A percentile compares a stretch with the other conserved stretches of the same genome.
These are phyloP conservation scores for Pandemis heparana DNA, from an alignment of 2,888 invertebrate species.

Conservation along the genomic window DNA sequence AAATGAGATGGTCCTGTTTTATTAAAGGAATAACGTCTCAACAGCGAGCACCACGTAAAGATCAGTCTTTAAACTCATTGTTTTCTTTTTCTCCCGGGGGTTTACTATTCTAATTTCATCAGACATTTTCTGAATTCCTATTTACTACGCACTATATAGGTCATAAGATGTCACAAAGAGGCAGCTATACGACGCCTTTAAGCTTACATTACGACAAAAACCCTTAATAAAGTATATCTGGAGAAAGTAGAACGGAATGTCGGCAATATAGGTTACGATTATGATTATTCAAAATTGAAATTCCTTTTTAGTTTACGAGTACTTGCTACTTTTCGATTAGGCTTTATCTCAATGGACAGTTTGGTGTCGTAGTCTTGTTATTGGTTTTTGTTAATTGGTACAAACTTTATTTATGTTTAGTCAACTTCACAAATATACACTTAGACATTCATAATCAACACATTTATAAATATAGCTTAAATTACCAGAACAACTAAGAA, in stretches of 20 bases:
- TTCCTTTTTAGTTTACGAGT: slow-evolving; percentile 5
- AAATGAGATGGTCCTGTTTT: too few relatives aligned
- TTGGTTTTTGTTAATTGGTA: neutral
- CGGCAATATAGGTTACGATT: slow-evolving; percentile 47
- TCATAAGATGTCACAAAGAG: neutral
- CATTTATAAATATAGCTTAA: too few relatives aligned
- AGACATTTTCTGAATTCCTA: neutral
- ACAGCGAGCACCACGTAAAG: too few relatives aligned
- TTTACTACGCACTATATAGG: neutral
- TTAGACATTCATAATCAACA: too few relatives aligned
- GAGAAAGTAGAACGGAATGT: slow-evolving; percentile 48
- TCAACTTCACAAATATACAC: too few relatives aligned
- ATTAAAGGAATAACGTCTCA: too few relatives aligned
- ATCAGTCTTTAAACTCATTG: neutral
- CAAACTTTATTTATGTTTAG: neutral
- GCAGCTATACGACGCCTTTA: neutral
- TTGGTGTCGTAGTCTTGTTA: slow-evolving; percentile 45
- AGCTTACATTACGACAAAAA: neutral
- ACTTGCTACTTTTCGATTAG: neutral
- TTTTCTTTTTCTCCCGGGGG: neutral
- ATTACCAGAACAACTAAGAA: too few relatives aligned
- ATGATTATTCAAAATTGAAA: slow-evolving; percentile 21
- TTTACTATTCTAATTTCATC: neutral
- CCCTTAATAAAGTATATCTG: slow-evolving; percentile 17
- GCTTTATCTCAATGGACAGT: slow-evolving; percentile 21